Conservation (phyloP, 2,113 vertebrate species). For the Pterocles gutturalis region DNA sequence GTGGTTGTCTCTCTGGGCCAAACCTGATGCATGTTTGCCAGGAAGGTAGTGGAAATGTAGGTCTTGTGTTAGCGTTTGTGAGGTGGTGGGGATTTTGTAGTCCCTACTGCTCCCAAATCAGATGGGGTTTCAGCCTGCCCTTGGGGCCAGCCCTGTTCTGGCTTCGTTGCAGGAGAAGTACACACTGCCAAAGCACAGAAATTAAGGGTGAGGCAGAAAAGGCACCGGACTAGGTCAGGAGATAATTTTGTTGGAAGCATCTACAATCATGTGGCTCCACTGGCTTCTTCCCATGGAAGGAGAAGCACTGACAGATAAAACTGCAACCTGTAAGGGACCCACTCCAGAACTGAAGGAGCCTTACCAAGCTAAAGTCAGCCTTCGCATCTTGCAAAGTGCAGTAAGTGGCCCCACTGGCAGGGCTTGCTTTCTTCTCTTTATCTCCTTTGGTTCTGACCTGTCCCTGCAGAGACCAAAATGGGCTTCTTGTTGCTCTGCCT, state of each 20-base stretch:
- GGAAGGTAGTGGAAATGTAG: neutral
- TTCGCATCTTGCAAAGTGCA: neutral
- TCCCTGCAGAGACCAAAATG: neutral
- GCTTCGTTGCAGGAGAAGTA: neutral
- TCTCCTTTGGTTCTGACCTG: neutral
- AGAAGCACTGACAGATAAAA: neutral
- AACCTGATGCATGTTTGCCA: neutral
- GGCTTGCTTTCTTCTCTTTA: neutral
- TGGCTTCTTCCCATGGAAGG: neutral
- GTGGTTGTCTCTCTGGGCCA: neutral
- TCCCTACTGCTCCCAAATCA: neutral
- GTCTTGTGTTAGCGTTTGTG: neutral
- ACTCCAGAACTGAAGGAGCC: neutral
- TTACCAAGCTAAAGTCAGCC: neutral
- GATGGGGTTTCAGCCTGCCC: neutral
- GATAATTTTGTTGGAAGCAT: neutral
- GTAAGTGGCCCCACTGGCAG: neutral
- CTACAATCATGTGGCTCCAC: rapidly evolving
- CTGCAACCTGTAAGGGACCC: neutral
- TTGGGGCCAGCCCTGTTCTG: neutral
- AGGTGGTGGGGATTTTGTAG: neutral
- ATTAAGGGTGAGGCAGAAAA: neutral
- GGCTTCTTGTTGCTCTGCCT: neutral
- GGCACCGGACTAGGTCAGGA: neutral
- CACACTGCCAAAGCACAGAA: neutral